Conservation (phyloP, 2,888 invertebrate species). For the Scotopteryx bipunctaria region DNA sequence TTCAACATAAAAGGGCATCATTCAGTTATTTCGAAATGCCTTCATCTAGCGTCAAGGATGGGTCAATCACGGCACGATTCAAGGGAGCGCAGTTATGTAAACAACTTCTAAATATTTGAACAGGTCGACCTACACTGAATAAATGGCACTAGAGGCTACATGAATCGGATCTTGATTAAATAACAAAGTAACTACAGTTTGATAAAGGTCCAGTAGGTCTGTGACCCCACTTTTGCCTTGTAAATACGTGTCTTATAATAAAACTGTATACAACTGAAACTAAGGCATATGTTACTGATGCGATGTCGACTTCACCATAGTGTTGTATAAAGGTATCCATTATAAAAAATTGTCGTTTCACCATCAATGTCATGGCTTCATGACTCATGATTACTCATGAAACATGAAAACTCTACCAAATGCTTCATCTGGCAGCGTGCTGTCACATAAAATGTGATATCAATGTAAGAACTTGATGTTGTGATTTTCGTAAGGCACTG, state of each 20-base stretch:
- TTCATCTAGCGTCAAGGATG: slow-evolving; percentile 24
- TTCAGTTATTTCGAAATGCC: slow-evolving; percentile 12
- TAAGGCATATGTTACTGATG: no score
- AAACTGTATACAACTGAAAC: no score
- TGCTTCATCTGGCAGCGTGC: no score
- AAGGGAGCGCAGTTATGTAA: slow-evolving; percentile 33
- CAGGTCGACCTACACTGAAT: slow-evolving; percentile 30
- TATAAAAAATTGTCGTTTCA: no score
- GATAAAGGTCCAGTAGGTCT: background rate
- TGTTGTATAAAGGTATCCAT: no score
- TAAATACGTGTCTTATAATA: background rate
- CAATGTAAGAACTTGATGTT: slow-evolving; percentile 4
- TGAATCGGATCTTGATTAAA: slow-evolving; percentile 36
- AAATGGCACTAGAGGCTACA: slow-evolving; percentile 8
- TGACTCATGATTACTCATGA: no score
- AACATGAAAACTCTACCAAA: no score
- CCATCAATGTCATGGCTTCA: no score
- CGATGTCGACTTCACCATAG: no score
- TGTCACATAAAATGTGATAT: no score
- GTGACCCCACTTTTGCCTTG: background rate
- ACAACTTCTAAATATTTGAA: slow-evolving; percentile 35
- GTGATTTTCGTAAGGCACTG: slow-evolving; percentile 18
- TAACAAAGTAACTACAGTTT: slow-evolving; percentile 18
- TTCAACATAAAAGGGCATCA: no score
- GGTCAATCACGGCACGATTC: slow-evolving; percentile 23